Base-by-base conservation (phyloP, 2,888 invertebrate species). In the Oeneis ivallda region DNA sequence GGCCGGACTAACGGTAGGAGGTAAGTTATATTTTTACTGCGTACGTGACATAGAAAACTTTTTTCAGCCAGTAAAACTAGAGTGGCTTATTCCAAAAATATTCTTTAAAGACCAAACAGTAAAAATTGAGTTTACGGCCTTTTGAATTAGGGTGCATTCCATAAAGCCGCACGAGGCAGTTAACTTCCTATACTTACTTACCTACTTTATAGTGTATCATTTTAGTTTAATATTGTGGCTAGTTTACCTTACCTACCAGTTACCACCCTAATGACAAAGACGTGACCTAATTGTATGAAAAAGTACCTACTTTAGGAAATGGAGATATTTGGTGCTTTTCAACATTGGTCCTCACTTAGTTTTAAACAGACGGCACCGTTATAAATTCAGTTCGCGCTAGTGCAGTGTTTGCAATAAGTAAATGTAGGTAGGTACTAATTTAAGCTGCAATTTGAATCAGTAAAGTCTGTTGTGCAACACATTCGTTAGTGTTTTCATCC, bases 371-470 rank as follows among this genome's bases (percentile, higher is more conserved):
- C 11, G 41, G 41, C 39, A 13, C 56, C 39, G 39, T 41, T 41
- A 56, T 56, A 56, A 56, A 56, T 56, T 17, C 17, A 41, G 13
- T 41, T 56, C 56, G 56, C 13, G 41, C 41, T n/a, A 56, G 53
- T 15, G 17, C 56, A 56, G 5, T 41, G 56, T 41, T 19, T 41
- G 19, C 41, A 6, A 41, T 19, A 39, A n/a, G 19, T 6, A 56
- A 56, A 56, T 56, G 17, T 56, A 39, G 26, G 26, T 26, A 26
- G 26, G 26, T 26, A 26, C 39, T 56, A 56, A 53, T 32, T 53
- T 17, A 19, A 41, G 19, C 17, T 56, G 19, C 19, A 56, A 56
- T 56, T 39, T 41, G 7, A 56, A 19, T 56, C 11, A 53, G 37
- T 37, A 13, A 54, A 56, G 41, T 56, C 17, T 41, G 56, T 39